Conservation (phyloP, 2,797 vertebrate genomes). For the Poecilia velifera region DNA sequence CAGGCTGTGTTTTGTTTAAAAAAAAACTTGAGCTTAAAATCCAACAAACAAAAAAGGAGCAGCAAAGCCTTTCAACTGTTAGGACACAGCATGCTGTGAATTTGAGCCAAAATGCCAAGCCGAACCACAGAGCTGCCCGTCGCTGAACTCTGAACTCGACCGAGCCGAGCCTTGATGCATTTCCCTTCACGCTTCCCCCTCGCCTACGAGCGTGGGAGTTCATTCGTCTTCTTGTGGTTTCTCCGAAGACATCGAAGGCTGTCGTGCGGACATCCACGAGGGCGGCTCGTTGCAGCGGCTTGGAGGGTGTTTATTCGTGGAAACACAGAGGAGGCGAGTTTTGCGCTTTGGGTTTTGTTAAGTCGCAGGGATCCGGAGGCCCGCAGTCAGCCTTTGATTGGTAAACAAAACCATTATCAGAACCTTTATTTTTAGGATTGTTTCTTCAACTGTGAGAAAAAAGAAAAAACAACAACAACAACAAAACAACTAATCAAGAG, state of each 20-base stretch:
- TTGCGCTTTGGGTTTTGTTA: constrained; percentile 60
- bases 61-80: constrained; percentile 69
- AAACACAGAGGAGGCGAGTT: constrained; percentile 48
- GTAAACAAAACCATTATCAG: constrained; percentile 67
- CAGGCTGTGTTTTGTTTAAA: constrained; percentile 68
- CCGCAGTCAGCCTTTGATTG: constrained; percentile 66
- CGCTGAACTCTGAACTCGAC: constrained; percentile 73
- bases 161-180: constrained; percentile 55
- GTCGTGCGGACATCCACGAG: constrained; percentile 67
- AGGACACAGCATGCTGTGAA: constrained; percentile 69
- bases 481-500: constrained; percentile 17
- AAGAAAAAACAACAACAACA: no score
- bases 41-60: constrained; percentile 51
- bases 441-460: constrained; percentile 26
- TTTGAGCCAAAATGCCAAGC: constrained; percentile 62
- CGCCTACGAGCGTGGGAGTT: constrained; percentile 43
- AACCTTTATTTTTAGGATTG: constrained; percentile 62
- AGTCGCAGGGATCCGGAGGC: constrained; percentile 66
- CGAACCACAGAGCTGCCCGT: constrained; percentile 60
- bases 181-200: constrained; percentile 20
- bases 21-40: constrained; percentile 61
- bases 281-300: constrained; percentile 70
- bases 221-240: constrained; percentile 76
- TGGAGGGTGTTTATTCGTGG: constrained; percentile 55
- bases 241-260: constrained; percentile 62